Conservation (phyloP, 2,888 invertebrate genomes). For the Lepeophtheirus nordmannii region DNA sequence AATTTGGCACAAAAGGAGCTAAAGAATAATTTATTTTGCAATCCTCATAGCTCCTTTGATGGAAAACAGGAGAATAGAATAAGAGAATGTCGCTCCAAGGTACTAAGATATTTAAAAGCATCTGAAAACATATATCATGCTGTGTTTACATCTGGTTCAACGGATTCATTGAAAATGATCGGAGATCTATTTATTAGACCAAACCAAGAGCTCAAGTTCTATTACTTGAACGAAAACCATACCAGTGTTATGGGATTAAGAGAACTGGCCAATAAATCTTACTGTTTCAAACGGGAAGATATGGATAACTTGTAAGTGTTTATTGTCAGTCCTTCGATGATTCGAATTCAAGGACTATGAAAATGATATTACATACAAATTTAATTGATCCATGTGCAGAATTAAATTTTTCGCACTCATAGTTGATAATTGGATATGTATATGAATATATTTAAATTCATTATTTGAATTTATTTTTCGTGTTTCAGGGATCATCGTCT, state of each 20-base stretch:
- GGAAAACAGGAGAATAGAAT: neutral
- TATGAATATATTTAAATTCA: too few relatives aligned
- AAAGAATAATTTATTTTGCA: constrained; percentile 57
- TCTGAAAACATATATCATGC: constrained; percentile 61
- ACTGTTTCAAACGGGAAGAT: neutral
- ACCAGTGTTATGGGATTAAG: constrained; percentile 88
- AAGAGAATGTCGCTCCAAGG: neutral
- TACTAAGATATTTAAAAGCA: constrained; percentile 71
- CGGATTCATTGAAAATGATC: constrained; percentile 63
- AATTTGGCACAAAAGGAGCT: constrained; percentile 49
- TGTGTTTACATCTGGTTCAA: constrained; percentile 88
- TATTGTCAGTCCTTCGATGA: neutral
- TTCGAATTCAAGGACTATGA: too few relatives aligned
- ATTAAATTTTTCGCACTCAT: too few relatives aligned
- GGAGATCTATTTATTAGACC: constrained; percentile 54
- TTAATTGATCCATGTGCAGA: too few relatives aligned
- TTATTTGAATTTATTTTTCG: too few relatives aligned
- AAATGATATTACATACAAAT: neutral
- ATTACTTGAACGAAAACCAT: constrained; percentile 76
- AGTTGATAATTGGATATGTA: too few relatives aligned
- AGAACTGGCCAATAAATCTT: constrained; percentile 43
- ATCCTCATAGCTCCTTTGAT: constrained; percentile 63
- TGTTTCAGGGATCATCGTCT: neutral
- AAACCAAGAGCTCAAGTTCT: constrained; percentile 41
- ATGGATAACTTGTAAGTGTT: constrained; percentile 1